Base-by-base conservation (phyloP, 2,113 vertebrate genomes). In the Neoarius graeffei region DNA sequence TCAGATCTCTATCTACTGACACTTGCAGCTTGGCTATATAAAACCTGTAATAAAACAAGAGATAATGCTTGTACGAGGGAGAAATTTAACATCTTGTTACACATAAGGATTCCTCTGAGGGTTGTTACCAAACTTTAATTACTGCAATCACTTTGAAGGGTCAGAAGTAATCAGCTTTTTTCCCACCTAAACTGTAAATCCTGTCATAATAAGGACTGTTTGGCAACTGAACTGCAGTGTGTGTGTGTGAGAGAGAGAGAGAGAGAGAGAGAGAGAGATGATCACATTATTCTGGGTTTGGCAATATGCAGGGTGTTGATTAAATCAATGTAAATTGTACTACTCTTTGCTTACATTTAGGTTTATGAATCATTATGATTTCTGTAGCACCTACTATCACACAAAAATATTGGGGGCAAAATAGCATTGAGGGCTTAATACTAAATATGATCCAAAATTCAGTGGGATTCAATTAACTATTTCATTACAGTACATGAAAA, bases 141-240 rank as follows among this genome's bases (percentile, higher is more conserved):
- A 87, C 57, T 83, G 35, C 42, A 64, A 83, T 87, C 59, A 57
- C 56, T 52, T 83, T 54, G 27, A 52, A 81, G n/a, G n/a, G 80
- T 76, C n/a, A 87, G 81, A 66, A 86, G 13, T 64, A 30, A 35
- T 67, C 42, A 11, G 0, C 27, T 42, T 74, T 17, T 57, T 64
- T 11, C 20, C 5, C 54, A n/a, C 23, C 30, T 13, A 59, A 59
- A 82, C 62, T 69, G 85, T 81, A 73, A 87, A 82, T 74, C 60
- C 90, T 81, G 88, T 74, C 87, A 90, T 88, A 91, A 88, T 91
- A 91, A 42, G 42, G 42, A 42, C 42, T 42, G 42, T 87, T 91
- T 93, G 91, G 88, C 91, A 91, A 87, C 83, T 90, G 64, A 82
- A 87, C 73, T 73, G 66, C 25, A 9, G 67, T 69, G 15, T 20